Percentiles rank a stretch among this genome's conserved stretches.
Conservation (phyloP, 2,888 invertebrate genomes). For the Oscheius sp. region DNA sequence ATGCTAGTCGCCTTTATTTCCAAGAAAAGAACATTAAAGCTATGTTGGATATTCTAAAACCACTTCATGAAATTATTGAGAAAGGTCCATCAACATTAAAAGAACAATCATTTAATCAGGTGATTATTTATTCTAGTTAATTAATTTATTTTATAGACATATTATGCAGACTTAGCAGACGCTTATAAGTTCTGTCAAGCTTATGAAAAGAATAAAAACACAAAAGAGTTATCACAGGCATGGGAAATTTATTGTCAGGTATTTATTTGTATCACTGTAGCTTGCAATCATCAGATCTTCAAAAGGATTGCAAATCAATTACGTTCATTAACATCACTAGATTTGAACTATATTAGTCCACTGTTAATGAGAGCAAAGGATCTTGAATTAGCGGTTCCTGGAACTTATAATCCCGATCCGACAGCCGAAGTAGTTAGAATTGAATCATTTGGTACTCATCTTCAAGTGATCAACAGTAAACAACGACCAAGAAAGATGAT, state of each 20-base stretch:
- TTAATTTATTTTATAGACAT: slow-evolving; percentile 76
- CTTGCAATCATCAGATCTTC: slow-evolving; percentile 78
- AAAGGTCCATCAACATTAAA: slow-evolving; percentile 93
- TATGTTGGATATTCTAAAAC: slow-evolving; percentile 94
- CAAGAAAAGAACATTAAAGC: slow-evolving; percentile 93
- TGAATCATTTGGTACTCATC: slow-evolving; percentile 58
- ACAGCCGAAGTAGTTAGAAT: slow-evolving; percentile 80
- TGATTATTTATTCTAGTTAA: not conserved
- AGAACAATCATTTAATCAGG: slow-evolving; percentile 93
- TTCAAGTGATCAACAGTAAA: slow-evolving; percentile 89
- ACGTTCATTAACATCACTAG: slow-evolving; percentile 75
- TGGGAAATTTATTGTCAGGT: slow-evolving; percentile 97
- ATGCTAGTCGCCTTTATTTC: slow-evolving; percentile 80
- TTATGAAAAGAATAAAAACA: slow-evolving; percentile 83
- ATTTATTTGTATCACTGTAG: too few relatives aligned
- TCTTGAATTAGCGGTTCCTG: slow-evolving; percentile 94
- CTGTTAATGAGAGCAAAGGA: slow-evolving; percentile 76
- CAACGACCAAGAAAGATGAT: slow-evolving; percentile 93
- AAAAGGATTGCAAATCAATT: slow-evolving; percentile 92
- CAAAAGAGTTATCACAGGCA: slow-evolving; percentile 88
- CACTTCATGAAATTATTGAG: slow-evolving; percentile 91
- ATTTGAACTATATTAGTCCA: slow-evolving; percentile 89
- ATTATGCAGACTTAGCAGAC: slow-evolving; percentile 90
- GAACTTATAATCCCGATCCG: slow-evolving; percentile 94
- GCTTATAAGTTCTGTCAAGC: slow-evolving; percentile 94